Base-by-base conservation (phyloP, 64 coral and sea anemone species). In the Actinia tenebrosa region DNA sequence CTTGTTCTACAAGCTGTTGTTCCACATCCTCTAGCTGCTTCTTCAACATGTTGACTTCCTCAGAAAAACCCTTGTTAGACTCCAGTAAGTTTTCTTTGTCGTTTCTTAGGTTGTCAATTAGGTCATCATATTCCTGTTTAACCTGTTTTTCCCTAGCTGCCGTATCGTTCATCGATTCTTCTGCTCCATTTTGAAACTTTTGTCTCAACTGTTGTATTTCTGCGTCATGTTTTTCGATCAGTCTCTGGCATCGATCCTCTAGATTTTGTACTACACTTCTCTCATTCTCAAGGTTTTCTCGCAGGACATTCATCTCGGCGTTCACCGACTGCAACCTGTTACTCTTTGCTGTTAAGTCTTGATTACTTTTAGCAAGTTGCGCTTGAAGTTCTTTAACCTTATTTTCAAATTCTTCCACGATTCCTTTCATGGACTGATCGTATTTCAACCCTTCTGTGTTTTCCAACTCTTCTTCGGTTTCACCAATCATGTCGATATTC, bases 371-470 rank as follows among this genome's bases (percentile, higher is more conserved):
- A 46, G 69, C 85, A 16, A 97, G 88, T 58, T 97, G 87, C 54
- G 27, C 18, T 58, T 93, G 26, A 16, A 97, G 47, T 60, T 93
- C 88, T 64, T 85, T 71, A 13, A 97, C 85, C 86, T 93, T 97
- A 45, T 89, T 80, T 86, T 97, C 94, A 25, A 92, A 93, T 90
- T 97, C 94, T 80, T 93, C 94, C 0, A 89, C 94, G 47, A 97
- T 87, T 71, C 80, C 91, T 10, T 89, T 89, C 42, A 97, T 90
- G 44, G 82, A 63, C 44, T 93, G 91, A 45, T 97, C 94, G 42
- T 97, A 93, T 27, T 93, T 90, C 22, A 92, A 66, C 11, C 27
- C 71, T 23, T 80, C 71, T 18, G n/a, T 85, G 45, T 53, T 46
- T 30, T 53, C 43, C 16, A 56, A 84, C 19, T 68, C 83, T 60